Base-by-base conservation (phyloP, 1,140 invertebrate genomes). In the Drosophila melanica region DNA sequence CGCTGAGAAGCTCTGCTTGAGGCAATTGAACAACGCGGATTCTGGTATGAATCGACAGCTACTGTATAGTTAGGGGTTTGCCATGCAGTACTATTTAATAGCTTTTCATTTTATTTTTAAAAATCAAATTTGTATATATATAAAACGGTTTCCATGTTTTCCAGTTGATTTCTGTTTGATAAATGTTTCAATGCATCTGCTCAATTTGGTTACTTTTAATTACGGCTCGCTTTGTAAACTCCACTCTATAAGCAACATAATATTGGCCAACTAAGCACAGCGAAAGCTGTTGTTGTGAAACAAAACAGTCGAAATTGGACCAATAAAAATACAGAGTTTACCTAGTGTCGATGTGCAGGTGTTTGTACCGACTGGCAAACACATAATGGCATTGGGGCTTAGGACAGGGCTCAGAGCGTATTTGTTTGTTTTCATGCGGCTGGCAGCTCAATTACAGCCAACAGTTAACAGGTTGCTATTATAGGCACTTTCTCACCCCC, bases 361-460 rank as follows among this genome's bases (percentile, higher is more conserved):
- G 37, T 30, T 39, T 16, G 9, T 57, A 6, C 7, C 1, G 23
- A 20, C 12, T 23, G 20, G n/a, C 30, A 37, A 44, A 35, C 47
- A 37, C 39, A 53, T 72, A 55, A 68, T 45, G 18, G 30, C 10
- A 55, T 23, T 39, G 44, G 9, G 41, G 58, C 62, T 59, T 58
- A 50, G 30, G 44, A 6, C 4, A 16, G 5, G 63, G 62, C 20
- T 65, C 42, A 53, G 11, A 44, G 14, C 18, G 42, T 18, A 54
- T 66, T 77, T 77, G 58, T 68, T 77, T 37, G 16, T 16, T 55
- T 48, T 27, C 33, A 23, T 60, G 30, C 30, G 47, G 20, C 50
- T 58, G 42, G 45, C 48, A 62, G 57, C 65, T 64, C 67, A 57
- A 64, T 77, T 74, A 63, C 45, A 60, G 57, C 30, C 51, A 44